phyloP scores from a whole-genome alignment of 2,797 vertebrate species.

The Macroramphosus scolopax region DNA sequence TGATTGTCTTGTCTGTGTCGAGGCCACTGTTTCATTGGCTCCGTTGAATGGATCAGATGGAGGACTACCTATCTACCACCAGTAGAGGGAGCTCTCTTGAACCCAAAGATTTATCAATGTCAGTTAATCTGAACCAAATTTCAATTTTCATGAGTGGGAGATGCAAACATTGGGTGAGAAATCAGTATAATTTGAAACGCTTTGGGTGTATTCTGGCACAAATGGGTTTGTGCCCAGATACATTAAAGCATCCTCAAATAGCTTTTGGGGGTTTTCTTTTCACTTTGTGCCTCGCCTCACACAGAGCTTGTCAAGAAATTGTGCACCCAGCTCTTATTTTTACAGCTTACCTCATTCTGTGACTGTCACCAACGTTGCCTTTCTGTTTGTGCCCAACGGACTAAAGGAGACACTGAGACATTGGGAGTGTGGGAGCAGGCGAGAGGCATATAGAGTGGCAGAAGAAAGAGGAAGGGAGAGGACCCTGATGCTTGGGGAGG shows the following conservation, averaged over 20 bases:
- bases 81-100: constrained; percentile 72
- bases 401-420: constrained; percentile 68
- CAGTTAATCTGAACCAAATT: constrained; percentile 78
- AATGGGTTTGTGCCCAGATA: constrained; percentile 75
- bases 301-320: constrained; percentile 73
- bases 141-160: constrained; percentile 79
- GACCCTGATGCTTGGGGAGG: constrained; percentile 67
- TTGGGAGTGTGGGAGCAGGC: constrained; percentile 61
- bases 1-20: background rate
- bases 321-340: constrained; percentile 65
- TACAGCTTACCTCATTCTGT: constrained; percentile 72
- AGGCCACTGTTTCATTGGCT: constrained; percentile 25
- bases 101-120: constrained; percentile 69
- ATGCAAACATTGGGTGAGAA: constrained; percentile 78
- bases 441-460: constrained; percentile 53
- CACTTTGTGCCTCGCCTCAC: constrained; percentile 67
- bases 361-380: constrained; percentile 64
- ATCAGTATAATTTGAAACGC: constrained; percentile 76
- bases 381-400: constrained; percentile 71
- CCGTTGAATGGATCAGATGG: constrained; percentile 4
- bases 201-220: constrained; percentile 75
- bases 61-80: constrained; percentile 40
- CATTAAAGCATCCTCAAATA: constrained; percentile 73
- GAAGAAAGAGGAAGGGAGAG: constrained; percentile 59
- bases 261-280: constrained; percentile 71